Percentiles rank a stretch among this genome's conserved stretches.
Conservation (phyloP, 2,797 vertebrate species). For the Gallinago solitaria region DNA sequence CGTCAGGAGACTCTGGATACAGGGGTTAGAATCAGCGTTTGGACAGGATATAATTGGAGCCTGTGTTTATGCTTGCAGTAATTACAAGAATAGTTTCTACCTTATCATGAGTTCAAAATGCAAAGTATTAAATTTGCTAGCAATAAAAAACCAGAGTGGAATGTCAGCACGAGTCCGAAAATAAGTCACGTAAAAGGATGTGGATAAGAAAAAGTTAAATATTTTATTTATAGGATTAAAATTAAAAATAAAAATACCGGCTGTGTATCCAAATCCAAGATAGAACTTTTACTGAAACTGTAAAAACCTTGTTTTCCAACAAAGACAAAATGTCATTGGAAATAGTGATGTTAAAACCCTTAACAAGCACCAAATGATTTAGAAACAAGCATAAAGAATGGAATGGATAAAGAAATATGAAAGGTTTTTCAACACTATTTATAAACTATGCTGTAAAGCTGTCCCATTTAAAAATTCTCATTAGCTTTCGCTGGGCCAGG, state of each 20-base stretch:
- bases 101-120: background rate
- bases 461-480: background rate
- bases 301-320: background rate
- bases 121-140: background rate
- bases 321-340: background rate
- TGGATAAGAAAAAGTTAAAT: background rate
- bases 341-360: background rate
- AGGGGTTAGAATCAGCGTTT: background rate
- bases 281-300: background rate
- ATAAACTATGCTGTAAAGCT: background rate
- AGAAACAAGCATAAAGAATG: background rate
- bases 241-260: background rate
- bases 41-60: background rate
- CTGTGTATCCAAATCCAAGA: background rate
- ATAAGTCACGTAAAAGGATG: background rate
- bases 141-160: background rate
- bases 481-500: background rate
- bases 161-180: background rate
- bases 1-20: background rate
- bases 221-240: background rate
- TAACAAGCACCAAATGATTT: background rate
- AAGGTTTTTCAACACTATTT: background rate
- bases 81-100: constrained; percentile 10
- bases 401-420: background rate
- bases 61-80: background rate